phyloP scores from a whole-genome alignment of 2,113 vertebrate genomes.

The Cinclus mexicanus region DNA sequence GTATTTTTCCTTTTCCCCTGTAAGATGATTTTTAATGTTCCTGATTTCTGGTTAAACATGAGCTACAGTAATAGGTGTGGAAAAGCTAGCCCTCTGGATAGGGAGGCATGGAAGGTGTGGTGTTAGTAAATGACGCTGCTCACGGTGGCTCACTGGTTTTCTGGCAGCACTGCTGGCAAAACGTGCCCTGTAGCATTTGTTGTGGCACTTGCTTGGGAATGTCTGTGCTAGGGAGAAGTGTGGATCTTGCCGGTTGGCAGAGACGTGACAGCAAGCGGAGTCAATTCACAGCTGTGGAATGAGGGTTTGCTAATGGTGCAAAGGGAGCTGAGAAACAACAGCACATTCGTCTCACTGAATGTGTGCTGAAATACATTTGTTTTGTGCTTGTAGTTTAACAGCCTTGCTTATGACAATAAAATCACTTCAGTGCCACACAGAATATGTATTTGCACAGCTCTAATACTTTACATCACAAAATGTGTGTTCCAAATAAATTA shows the following conservation, averaged over 20 bases:
- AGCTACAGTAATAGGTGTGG: background rate
- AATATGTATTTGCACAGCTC: background rate
- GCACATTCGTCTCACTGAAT: background rate
- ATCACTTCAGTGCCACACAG: background rate
- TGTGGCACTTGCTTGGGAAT: background rate
- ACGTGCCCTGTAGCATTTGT: background rate
- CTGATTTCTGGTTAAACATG: background rate
- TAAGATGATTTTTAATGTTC: background rate
- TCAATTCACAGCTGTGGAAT: background rate
- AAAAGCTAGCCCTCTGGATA: background rate
- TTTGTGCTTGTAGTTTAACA: background rate
- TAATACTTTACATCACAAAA: background rate
- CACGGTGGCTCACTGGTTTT: background rate
- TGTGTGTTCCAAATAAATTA: background rate
- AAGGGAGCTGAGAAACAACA: background rate
- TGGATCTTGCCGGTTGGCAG: fast-evolving
- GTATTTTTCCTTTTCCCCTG: background rate
- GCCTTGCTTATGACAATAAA: background rate
- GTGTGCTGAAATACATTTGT: background rate
- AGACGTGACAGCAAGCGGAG: background rate
- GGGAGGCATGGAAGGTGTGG: background rate
- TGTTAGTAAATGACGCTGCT: background rate
- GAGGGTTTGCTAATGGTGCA: background rate
- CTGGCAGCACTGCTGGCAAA: background rate
- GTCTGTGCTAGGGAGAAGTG: background rate